These are phyloP conservation scores for Pteronotus mesoamericanus DNA, from an alignment of 2,797 vertebrate species.

Conservation along the genomic window DNA sequence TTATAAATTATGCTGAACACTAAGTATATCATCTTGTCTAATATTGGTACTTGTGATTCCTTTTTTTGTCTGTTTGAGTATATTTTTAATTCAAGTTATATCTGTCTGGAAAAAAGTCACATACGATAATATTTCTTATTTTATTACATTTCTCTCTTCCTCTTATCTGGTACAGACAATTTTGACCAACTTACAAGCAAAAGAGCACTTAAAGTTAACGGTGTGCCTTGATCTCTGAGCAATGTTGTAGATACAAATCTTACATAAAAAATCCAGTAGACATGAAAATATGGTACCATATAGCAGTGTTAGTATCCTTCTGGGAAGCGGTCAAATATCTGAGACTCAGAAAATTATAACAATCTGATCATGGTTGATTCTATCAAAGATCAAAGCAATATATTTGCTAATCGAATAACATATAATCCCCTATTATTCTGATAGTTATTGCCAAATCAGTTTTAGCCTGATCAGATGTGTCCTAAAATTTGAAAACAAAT, in stretches of 20 bases:
- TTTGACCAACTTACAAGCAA: not conserved
- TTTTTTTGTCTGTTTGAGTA: not conserved
- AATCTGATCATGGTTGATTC: not conserved
- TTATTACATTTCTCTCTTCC: not conserved
- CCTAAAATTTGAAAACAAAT: not conserved
- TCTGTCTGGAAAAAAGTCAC: not conserved
- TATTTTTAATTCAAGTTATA: not conserved
- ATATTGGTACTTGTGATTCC: not conserved
- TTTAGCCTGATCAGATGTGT: not conserved
- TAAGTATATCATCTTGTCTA: not conserved
- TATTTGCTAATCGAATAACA: not conserved
- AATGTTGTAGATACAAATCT: not conserved
- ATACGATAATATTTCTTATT: not conserved
- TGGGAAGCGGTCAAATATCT: not conserved
- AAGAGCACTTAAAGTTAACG: not conserved
- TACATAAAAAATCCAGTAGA: not conserved
- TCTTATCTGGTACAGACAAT: not conserved
- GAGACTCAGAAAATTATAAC: not conserved
- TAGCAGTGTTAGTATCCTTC: not conserved
- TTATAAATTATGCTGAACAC: not conserved
- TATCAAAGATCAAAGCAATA: not conserved
- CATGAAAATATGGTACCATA: not conserved
- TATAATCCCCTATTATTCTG: not conserved
- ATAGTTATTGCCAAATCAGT: not conserved
- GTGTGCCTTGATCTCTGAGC: not conserved